Conservation (phyloP, 2,797 vertebrate genomes). For the Myotis daubentonii region DNA sequence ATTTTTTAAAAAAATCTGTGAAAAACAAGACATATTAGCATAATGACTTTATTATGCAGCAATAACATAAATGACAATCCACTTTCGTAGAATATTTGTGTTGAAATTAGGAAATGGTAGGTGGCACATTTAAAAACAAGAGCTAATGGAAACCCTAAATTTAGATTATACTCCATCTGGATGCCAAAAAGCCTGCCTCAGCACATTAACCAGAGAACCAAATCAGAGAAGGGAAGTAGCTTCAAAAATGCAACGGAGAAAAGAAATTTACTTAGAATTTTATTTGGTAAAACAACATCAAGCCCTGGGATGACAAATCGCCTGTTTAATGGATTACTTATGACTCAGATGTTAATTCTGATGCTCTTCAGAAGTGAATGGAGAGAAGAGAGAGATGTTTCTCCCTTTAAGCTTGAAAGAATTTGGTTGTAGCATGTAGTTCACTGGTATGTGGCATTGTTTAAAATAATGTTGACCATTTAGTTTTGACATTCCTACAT, state of each 20-base stretch:
- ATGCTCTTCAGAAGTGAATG: conserved; percentile 22
- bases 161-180: conserved; percentile 61
- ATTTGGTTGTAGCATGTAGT: conserved; percentile 27
- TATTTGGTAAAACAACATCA: conserved; percentile 47
- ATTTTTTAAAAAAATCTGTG: not conserved
- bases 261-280: conserved; percentile 51
- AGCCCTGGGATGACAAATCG: conserved; percentile 20
- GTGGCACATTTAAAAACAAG: conserved; percentile 32
- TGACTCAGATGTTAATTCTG: conserved; percentile 45
- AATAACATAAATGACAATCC: conserved; percentile 3
- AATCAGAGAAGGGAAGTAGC: conserved; percentile 35
- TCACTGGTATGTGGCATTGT: conserved; percentile 27
- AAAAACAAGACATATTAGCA: conserved; percentile 13
- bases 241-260: conserved; percentile 59
- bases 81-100: not conserved
- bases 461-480: conserved; percentile 43
- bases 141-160: conserved; percentile 60
- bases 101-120: conserved; percentile 52
- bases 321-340: conserved; percentile 49
- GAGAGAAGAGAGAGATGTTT: conserved; percentile 26
- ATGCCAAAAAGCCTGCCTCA: conserved; percentile 56
- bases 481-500: not conserved
- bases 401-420: not conserved
- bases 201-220: conserved; percentile 53
- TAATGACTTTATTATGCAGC: not conserved